phyloP scores from a whole-genome alignment of 2,797 vertebrate genomes.

The Peromyscus aztecus region DNA sequence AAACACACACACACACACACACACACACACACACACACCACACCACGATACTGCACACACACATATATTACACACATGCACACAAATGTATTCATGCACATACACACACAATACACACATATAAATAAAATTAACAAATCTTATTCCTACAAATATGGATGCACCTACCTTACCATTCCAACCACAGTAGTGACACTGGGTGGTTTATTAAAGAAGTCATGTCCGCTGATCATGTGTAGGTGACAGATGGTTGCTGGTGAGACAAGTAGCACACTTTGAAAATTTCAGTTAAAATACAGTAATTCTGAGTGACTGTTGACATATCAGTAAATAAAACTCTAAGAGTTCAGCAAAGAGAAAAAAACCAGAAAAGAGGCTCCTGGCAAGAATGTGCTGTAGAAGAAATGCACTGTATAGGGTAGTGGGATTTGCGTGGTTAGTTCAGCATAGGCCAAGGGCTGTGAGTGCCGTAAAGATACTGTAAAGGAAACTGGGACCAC shows the following conservation, averaged over 20 bases:
- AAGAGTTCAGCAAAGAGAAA: background rate
- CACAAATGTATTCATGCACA: background rate
- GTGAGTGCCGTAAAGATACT: background rate
- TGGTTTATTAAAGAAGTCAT: background rate
- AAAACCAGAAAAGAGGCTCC: background rate
- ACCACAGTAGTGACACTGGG: background rate
- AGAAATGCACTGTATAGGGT: background rate
- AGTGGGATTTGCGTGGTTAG: background rate
- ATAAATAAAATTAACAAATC: background rate
- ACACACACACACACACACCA: background rate
- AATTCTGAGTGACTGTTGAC: background rate
- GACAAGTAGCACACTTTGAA: background rate
- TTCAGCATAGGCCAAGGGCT: too few species aligned
- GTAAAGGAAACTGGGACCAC: background rate
- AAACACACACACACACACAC: background rate
- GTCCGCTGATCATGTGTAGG: background rate
- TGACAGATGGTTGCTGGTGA: background rate
- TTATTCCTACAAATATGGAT: background rate
- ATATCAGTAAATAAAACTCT: background rate
- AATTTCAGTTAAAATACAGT: background rate
- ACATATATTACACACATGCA: background rate
- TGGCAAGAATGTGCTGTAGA: background rate
- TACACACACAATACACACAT: background rate
- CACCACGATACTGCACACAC: background rate
- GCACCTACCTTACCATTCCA: background rate